Conservation (phyloP, 30 jellyfish, hydroid and myxozoan species). For the Aurelia aurita complex sp. Pacific region DNA sequence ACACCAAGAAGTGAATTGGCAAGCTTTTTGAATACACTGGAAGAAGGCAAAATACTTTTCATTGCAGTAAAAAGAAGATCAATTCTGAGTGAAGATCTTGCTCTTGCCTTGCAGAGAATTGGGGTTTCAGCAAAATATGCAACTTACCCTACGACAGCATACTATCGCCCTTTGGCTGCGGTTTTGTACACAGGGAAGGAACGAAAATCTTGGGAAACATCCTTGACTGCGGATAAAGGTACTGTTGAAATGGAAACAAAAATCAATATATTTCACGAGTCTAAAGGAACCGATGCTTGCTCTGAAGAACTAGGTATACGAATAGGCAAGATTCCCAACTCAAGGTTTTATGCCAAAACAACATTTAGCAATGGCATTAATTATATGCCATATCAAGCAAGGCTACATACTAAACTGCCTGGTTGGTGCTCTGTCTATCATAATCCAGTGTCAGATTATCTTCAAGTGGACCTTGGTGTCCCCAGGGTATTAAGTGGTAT, state of each 20-base stretch:
- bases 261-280: slow-evolving; percentile 28
- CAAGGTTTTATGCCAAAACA: slow-evolving; percentile 37
- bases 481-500: slow-evolving; percentile 17
- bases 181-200: slow-evolving; percentile 44
- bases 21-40: not conserved
- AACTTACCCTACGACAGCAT: not conserved
- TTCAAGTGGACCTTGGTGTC: slow-evolving; percentile 48
- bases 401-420: not conserved
- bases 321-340: slow-evolving; percentile 21
- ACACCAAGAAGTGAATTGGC: not conserved
- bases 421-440: slow-evolving; percentile 48
- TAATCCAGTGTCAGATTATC: slow-evolving; percentile 38
- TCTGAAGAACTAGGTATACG: slow-evolving; percentile 52
- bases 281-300: slow-evolving; percentile 39
- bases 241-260: not conserved
- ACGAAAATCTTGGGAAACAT: slow-evolving; percentile 46
- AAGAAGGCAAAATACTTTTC: slow-evolving; percentile 26
- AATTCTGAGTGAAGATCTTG: not conserved
- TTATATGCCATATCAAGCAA: not conserved
- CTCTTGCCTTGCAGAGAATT: slow-evolving; percentile 31
- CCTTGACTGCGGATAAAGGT: not conserved
- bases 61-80: slow-evolving; percentile 9
- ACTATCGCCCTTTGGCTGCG: slow-evolving; percentile 24
- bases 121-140: slow-evolving; percentile 55
- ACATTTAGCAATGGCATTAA: not conserved